Evolutionary conservation across 2,113 vertebrate genomes (phyloP), one percentile per base, ranked within the genome.

Genomic region (Ibidorhyncha struthersii): DNA sequence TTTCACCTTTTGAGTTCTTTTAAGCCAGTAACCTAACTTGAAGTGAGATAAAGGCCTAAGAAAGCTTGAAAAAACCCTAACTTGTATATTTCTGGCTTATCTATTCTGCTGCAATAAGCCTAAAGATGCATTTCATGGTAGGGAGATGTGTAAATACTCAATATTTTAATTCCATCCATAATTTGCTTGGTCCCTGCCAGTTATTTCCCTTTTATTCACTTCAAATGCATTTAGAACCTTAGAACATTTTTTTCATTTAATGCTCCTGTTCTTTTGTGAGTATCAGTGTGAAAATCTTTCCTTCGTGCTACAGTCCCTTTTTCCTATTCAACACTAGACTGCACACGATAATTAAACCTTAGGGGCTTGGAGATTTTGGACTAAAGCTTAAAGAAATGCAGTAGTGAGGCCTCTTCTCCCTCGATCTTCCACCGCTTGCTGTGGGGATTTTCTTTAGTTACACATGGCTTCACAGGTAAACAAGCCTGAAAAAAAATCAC

Each of bases 401-500:
- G 89, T 80, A 40, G 96, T 82, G 93, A 97, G 91, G 97, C 88
- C 93, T 96, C 96, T 90, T 95, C 84, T 89, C 74, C 79, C 94
- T 96, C 92, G 27, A 89, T 98, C 98, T 98, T 98, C 98, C 96
- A 97, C 98, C 97, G 96, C 98, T 98, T 98, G 98, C 98, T 98
- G 97, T 98, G 99, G 99, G 99, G 99, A 98, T 98, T 99, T 99
- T 98, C 98, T 99, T 99, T 98, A 98, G 98, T 99, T 98, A 99
- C 99, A 99, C 99, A 98, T 96, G 98, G 98, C 98, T 99, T 99
- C 98, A 97, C 99, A 99, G 98, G 99, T 99, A 99, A 99, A 99
- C 99, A 99, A 98, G 98, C 95, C 97, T 97, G 97, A 97, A 98
- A 89, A 94, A 87, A 97, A 98, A 95, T 96, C 90, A 97, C 97